phyloP scores from a whole-genome alignment of 1,140 invertebrate species.

The Pseudomyrmex gracilis region DNA sequence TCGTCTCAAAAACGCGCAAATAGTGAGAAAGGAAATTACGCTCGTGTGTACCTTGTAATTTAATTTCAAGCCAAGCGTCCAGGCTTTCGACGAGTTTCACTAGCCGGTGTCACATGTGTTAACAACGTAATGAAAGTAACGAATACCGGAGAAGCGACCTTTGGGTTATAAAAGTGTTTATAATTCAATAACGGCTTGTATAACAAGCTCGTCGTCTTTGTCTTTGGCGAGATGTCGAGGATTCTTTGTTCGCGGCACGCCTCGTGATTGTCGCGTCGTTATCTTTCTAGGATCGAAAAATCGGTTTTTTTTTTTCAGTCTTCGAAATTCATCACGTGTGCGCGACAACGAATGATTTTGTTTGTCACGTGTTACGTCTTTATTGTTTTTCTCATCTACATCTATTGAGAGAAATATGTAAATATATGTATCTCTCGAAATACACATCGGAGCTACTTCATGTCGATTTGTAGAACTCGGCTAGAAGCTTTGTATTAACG shows the following conservation, averaged over 20 bases:
- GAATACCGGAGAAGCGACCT: conserved; percentile 31
- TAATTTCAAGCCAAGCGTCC: conserved; percentile 27
- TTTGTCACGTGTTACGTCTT: not conserved
- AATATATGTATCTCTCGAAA: conserved; percentile 1
- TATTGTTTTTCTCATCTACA: not conserved
- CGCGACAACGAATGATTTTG: conserved; percentile 1
- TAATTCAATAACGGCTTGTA: conserved; percentile 32
- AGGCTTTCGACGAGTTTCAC: conserved; percentile 23
- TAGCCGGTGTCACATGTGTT: conserved; percentile 25
- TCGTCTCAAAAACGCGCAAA: not conserved
- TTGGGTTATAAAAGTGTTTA: conserved; percentile 36
- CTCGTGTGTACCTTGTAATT: conserved; percentile 6
- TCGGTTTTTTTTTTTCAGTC: conserved; percentile 11
- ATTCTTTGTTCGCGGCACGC: conserved; percentile 52
- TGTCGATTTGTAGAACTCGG: conserved; percentile 5
- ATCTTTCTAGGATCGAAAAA: conserved; percentile 39
- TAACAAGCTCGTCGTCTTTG: not conserved
- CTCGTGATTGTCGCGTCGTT: conserved; percentile 41
- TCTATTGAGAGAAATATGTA: not conserved
- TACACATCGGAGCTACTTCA: not conserved
- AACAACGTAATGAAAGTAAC: conserved; percentile 49
- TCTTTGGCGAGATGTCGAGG: not conserved
- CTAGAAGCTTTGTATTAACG: too few species aligned
- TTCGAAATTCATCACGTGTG: conserved; percentile 58
- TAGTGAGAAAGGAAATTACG: conserved; percentile 12